Evolutionary conservation across 2,113 vertebrate genomes (phyloP).

Genomic region (Ochotona princeps): DNA sequence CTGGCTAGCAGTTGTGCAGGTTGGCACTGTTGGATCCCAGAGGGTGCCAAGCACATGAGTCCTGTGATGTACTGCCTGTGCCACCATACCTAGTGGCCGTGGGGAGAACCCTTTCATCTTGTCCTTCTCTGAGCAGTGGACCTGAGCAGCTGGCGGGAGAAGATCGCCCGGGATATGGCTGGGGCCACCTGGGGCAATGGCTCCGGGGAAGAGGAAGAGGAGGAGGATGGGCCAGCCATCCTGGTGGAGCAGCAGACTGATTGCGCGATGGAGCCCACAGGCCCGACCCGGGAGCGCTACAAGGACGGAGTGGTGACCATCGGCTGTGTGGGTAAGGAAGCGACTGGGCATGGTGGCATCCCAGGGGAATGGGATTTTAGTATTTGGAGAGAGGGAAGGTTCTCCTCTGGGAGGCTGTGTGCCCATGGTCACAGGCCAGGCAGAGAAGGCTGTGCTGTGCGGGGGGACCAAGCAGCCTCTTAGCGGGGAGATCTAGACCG

Average conservation of each 20-base stretch:
- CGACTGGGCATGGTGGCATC: accelerated
- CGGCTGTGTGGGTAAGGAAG: constrained; percentile 91
- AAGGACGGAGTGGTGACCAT: constrained; percentile 94
- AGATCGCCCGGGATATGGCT: constrained; percentile 90
- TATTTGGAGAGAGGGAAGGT: neutral
- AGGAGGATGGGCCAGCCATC: constrained; percentile 84
- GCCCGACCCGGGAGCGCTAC: constrained; percentile 89
- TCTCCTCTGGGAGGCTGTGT: too few species aligned
- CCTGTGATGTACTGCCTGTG: neutral
- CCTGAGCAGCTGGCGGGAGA: constrained; percentile 93
- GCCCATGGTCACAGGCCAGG: neutral
- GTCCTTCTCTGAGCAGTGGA: constrained; percentile 87
- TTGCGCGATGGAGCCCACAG: constrained; percentile 87
- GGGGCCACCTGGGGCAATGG: constrained; percentile 73
- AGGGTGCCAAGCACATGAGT: neutral
- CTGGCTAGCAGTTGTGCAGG: too few species aligned
- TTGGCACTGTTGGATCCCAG: neutral
- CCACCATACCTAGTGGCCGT: neutral
- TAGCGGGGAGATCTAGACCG: neutral
- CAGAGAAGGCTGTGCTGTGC: neutral
- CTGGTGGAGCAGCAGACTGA: constrained; percentile 91
- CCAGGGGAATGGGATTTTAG: neutral
- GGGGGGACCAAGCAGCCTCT: neutral
- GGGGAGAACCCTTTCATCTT: neutral
- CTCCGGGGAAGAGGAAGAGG: constrained; percentile 84